These are phyloP conservation scores for Cheilosia vernalis DNA, from an alignment of 2,888 invertebrate species.

Conservation along the genomic window DNA sequence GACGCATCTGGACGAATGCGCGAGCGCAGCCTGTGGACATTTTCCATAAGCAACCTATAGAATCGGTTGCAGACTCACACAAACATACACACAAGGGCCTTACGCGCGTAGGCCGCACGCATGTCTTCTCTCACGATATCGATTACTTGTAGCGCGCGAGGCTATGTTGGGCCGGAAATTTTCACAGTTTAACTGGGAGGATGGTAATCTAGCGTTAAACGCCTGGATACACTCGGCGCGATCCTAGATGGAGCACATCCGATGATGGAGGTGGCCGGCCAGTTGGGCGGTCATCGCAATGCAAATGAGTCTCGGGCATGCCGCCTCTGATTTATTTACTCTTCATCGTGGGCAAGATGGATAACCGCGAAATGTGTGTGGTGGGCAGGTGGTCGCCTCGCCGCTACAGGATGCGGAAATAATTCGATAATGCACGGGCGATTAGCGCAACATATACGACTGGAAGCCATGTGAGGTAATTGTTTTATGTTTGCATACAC, in stretches of 20 bases:
- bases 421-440: slow-evolving; percentile 67
- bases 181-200: slow-evolving; percentile 66
- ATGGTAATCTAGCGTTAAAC: slow-evolving; percentile 68
- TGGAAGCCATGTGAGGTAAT: slow-evolving; percentile 67
- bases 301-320: slow-evolving; percentile 72
- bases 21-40: slow-evolving; percentile 60
- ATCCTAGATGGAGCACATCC: slow-evolving; percentile 52
- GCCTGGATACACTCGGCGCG: slow-evolving; percentile 66
- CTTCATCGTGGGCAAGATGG: slow-evolving; percentile 56
- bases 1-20: slow-evolving; percentile 48
- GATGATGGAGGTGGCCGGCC: slow-evolving; percentile 15
- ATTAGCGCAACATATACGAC: slow-evolving; percentile 57
- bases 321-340: slow-evolving; percentile 67
- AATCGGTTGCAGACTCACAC: background rate
- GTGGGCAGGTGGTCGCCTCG: slow-evolving; percentile 47
- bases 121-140: slow-evolving; percentile 66
- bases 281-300: slow-evolving; percentile 64
- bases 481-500: slow-evolving; percentile 58
- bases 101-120: slow-evolving; percentile 61
- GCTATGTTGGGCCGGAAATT: slow-evolving; percentile 66
- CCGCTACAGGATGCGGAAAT: slow-evolving; percentile 69
- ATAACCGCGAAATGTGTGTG: slow-evolving; percentile 17
- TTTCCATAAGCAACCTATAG: slow-evolving; percentile 56
- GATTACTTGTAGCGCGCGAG: slow-evolving; percentile 59
- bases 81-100: slow-evolving; percentile 23